A percentile compares a stretch with the other conserved stretches of the same genome.
These are phyloP conservation scores for Megalopta genalis DNA, from an alignment of 1,140 invertebrate genomes.

Conservation along the genomic window DNA sequence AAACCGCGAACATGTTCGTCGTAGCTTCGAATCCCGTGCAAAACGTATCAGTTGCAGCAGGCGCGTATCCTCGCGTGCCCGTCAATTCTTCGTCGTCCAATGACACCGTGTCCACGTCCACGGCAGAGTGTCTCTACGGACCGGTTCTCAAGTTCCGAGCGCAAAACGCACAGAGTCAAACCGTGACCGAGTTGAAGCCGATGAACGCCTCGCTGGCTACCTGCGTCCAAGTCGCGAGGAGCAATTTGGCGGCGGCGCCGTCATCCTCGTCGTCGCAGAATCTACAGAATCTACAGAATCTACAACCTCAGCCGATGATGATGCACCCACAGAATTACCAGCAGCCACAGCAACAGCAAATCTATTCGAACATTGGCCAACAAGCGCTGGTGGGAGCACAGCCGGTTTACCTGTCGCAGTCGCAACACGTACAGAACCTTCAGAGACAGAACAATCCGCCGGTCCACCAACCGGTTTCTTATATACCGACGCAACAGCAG, in stretches of 20 bases:
- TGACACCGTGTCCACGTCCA: conserved; percentile 41
- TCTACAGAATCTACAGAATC: conserved; percentile 56
- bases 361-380: conserved; percentile 72
- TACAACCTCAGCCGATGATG: conserved; percentile 65
- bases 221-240: conserved; percentile 62
- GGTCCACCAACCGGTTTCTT: conserved; percentile 48
- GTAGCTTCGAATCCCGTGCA: conserved; percentile 41
- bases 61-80: conserved; percentile 45
- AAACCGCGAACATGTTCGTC: conserved; percentile 24
- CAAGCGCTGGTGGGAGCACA: conserved; percentile 35
- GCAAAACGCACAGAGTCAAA: conserved; percentile 61
- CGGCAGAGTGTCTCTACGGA: conserved; percentile 74
- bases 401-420: conserved; percentile 56
- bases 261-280: conserved; percentile 35
- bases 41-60: conserved; percentile 12
- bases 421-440: conserved; percentile 61
- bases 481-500: conserved; percentile 52
- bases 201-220: conserved; percentile 44
- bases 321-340: conserved; percentile 69
- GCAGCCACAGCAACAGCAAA: conserved; percentile 74
- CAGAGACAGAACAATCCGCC: conserved; percentile 50
- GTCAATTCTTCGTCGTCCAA: conserved; percentile 31
- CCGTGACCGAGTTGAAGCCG: conserved; percentile 52
- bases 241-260: conserved; percentile 56
- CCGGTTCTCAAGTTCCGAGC: conserved; percentile 77